A percentile compares a stretch with the other conserved stretches of the same genome.
Evolutionary conservation across 2,113 vertebrate genomes (phyloP).

Genomic region (Micronycteris hirsuta): DNA sequence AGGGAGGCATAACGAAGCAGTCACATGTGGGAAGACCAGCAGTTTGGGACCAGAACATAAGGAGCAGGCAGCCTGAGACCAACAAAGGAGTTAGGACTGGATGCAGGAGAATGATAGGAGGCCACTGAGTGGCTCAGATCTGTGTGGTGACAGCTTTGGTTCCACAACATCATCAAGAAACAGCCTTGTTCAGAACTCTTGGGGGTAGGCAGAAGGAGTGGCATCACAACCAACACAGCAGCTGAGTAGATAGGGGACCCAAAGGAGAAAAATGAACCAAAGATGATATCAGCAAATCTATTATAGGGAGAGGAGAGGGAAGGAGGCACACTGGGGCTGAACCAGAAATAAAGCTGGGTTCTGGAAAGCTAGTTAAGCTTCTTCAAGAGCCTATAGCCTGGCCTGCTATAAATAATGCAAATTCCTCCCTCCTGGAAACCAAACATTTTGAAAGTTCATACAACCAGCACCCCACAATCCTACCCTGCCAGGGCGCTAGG

Average conservation of each 20-base stretch:
- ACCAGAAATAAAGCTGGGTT: not conserved
- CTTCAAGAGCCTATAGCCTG: not conserved
- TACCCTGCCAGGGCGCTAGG: accelerated
- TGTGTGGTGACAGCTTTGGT: not conserved
- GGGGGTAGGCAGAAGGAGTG: no score
- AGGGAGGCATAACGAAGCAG: not conserved
- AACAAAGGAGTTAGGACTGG: not conserved
- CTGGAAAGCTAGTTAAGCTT: not conserved
- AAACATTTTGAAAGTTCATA: not conserved
- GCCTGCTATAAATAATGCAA: not conserved
- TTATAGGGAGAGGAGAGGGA: not conserved
- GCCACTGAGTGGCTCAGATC: not conserved
- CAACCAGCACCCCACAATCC: not conserved
- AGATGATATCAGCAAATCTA: not conserved
- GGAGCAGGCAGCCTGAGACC: not conserved
- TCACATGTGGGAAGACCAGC: accelerated
- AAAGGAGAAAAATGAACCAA: not conserved
- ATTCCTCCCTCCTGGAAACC: not conserved
- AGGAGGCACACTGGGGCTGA: not conserved
- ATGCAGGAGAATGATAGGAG: not conserved
- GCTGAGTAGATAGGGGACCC: not conserved
- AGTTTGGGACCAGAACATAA: not conserved
- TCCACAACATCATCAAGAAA: not conserved
- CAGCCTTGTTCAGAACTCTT: not conserved
- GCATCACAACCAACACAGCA: not conserved